Evolutionary conservation across 2,888 invertebrate genomes (phyloP).

Genomic region (Machimus atricapillus): DNA sequence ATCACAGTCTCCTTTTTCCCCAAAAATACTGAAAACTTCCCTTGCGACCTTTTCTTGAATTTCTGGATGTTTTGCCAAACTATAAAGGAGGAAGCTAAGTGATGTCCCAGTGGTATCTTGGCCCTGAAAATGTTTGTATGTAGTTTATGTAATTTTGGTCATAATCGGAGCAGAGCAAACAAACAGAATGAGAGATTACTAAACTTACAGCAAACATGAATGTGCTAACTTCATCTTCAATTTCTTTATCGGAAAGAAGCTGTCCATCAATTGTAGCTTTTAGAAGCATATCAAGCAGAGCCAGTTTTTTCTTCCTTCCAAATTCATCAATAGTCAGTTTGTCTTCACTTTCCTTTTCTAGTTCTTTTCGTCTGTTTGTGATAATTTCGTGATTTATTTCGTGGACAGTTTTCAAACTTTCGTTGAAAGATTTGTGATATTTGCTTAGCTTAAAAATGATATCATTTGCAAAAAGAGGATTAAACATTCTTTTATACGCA

Average conservation of each 20-base stretch:
- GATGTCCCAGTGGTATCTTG: conserved; percentile 62
- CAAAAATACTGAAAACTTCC: conserved; percentile 57
- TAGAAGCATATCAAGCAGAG: conserved; percentile 69
- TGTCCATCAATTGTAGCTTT: conserved; percentile 65
- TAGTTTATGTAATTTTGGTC: too few relatives aligned
- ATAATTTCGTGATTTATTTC: conserved; percentile 41
- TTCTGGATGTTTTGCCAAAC: conserved; percentile 58
- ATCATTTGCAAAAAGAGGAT: conserved; percentile 20
- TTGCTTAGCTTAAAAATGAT: conserved; percentile 29
- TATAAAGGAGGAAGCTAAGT: conserved; percentile 59
- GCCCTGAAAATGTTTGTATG: conserved; percentile 49
- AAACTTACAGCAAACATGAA: conserved; percentile 67
- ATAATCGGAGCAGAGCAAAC: too few relatives aligned
- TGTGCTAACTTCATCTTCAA: conserved; percentile 71
- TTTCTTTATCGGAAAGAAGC: conserved; percentile 65
- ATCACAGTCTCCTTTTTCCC: conserved; percentile 16
- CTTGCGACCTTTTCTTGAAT: conserved; percentile 58
- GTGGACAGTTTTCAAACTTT: conserved; percentile 30
- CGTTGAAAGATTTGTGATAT: neutral
- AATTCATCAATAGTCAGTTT: conserved; percentile 15
- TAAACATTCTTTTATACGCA: conserved; percentile 35
- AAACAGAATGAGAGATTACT: neutral
- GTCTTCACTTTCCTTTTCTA: neutral
- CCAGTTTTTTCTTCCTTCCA: conserved; percentile 65
- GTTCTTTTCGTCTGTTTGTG: conserved; percentile 10